Conservation (phyloP, 2,888 invertebrate genomes). For the Perizoma flavofasciatum region DNA sequence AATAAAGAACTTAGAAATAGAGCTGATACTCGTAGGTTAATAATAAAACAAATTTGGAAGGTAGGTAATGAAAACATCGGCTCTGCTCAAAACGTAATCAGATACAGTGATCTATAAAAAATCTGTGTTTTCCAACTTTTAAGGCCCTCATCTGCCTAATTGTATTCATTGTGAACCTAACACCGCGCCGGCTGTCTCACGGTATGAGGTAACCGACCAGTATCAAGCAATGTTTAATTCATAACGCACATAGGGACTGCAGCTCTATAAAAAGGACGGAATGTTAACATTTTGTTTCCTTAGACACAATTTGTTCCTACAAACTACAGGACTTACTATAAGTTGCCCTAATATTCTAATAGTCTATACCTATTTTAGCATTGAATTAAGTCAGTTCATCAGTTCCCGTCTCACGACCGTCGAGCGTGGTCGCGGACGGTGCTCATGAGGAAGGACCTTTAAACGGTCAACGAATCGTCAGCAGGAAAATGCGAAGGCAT, state of each 20-base stretch:
- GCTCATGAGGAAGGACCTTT: too few relatives aligned
- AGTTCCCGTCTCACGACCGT: too few relatives aligned
- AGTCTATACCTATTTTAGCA: too few relatives aligned
- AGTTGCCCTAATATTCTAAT: not conserved
- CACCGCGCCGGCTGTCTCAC: slow-evolving; percentile 33
- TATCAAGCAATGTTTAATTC: slow-evolving; percentile 62
- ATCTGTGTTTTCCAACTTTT: slow-evolving; percentile 15
- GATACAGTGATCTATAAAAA: slow-evolving; percentile 21
- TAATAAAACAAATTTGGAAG: too few relatives aligned
- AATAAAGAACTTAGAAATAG: too few relatives aligned
- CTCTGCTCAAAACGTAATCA: slow-evolving; percentile 13
- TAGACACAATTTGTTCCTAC: too few relatives aligned
- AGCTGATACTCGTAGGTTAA: too few relatives aligned
- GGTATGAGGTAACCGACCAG: slow-evolving; percentile 42
- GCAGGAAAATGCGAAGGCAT: too few relatives aligned
- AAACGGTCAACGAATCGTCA: too few relatives aligned
- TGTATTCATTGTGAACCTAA: slow-evolving; percentile 32
- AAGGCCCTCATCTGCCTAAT: slow-evolving; percentile 31
- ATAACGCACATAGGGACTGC: slow-evolving; percentile 50
- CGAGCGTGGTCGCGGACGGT: too few relatives aligned
- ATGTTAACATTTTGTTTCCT: slow-evolving; percentile 56
- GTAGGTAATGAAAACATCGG: not conserved
- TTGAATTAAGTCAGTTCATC: too few relatives aligned
- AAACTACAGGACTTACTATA: too few relatives aligned
- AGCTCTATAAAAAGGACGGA: slow-evolving; percentile 43